Conservation (phyloP, 2,888 invertebrate species). For the Tetragonula carbonaria region DNA sequence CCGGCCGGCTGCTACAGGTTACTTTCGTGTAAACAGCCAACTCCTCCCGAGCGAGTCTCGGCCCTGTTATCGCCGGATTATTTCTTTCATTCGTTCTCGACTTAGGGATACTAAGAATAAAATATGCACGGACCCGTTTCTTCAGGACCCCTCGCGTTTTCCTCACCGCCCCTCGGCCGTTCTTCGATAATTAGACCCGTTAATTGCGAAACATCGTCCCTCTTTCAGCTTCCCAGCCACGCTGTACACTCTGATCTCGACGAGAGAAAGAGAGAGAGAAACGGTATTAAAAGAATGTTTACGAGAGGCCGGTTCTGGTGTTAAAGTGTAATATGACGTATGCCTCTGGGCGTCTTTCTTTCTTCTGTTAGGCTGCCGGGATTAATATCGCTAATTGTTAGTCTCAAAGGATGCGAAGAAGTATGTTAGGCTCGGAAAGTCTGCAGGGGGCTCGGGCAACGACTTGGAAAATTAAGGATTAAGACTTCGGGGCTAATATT, state of each 20-base stretch:
- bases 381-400: conserved; percentile 82
- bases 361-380: conserved; percentile 66
- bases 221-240: conserved; percentile 17
- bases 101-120: conserved; percentile 78
- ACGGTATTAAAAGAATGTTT: conserved; percentile 76
- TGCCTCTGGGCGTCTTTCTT: conserved; percentile 57
- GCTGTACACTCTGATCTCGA: conserved; percentile 51
- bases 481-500: conserved; percentile 65
- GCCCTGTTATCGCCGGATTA: conserved; percentile 72
- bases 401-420: conserved; percentile 75
- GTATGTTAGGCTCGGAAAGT: conserved; percentile 44
- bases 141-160: conserved; percentile 24
- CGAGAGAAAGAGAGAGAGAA: conserved; percentile 27
- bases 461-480: conserved; percentile 79
- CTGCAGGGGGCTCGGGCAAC: conserved; percentile 56
- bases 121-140: conserved; percentile 74
- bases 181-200: conserved; percentile 77
- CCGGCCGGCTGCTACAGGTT: conserved; percentile 59
- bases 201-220: conserved; percentile 74
- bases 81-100: conserved; percentile 70
- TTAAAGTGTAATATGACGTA: conserved; percentile 74
- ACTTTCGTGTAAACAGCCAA: conserved; percentile 68
- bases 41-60: conserved; percentile 36
- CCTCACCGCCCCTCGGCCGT: conserved; percentile 54
- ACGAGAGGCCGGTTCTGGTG: conserved; percentile 72